Conservation (phyloP, 2,797 vertebrate genomes). For the Leontopithecus rosalia region DNA sequence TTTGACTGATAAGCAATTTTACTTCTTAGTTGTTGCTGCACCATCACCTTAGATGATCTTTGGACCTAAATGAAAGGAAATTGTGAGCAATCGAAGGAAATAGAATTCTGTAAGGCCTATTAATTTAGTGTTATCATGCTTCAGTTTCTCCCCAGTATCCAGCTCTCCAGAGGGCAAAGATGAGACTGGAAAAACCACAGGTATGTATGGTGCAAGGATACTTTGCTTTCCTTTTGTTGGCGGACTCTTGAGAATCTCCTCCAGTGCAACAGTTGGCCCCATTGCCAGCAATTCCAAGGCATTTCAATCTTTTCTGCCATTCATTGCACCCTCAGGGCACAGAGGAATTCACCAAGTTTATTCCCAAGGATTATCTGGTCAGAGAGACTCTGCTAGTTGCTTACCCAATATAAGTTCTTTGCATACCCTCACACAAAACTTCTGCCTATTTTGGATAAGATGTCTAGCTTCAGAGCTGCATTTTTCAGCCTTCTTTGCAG, state of each 20-base stretch:
- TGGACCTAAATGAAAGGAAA: neutral
- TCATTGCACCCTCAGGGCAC: neutral
- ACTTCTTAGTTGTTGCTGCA: neutral
- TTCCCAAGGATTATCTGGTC: neutral
- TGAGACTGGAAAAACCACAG: neutral
- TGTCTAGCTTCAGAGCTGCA: neutral
- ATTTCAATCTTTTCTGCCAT: neutral
- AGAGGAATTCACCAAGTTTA: neutral
- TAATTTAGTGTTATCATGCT: neutral
- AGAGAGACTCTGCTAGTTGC: neutral
- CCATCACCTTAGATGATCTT: neutral
- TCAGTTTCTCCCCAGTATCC: neutral
- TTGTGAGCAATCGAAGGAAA: neutral
- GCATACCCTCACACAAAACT: neutral
- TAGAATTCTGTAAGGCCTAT: neutral
- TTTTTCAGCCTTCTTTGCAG: neutral
- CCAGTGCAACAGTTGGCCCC: neutral
- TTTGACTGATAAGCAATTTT: neutral
- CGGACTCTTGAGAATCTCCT: neutral
- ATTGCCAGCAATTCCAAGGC: neutral
- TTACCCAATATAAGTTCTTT: neutral
- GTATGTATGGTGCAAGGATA: neutral
- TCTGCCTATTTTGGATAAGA: neutral
- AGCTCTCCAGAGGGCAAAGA: neutral
- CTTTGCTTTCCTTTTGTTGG: neutral